Conservation (phyloP, 2,888 invertebrate genomes). For the Cerastis rubricosa region DNA sequence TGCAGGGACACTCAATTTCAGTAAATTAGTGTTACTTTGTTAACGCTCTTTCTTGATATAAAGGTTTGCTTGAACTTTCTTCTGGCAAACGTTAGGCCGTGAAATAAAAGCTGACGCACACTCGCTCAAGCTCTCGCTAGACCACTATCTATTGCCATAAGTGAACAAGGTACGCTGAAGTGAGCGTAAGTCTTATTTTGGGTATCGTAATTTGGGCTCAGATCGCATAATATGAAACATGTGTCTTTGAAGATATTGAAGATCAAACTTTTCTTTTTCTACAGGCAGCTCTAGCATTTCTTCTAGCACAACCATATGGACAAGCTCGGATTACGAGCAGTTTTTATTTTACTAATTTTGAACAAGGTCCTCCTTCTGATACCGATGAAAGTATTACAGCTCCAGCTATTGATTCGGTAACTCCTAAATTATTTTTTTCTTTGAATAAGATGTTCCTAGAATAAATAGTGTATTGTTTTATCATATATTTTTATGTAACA, state of each 20-base stretch:
- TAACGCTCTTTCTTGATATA: neutral
- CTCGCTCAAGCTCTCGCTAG: neutral
- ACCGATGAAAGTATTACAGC: constrained; percentile 89
- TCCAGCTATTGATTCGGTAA: constrained; percentile 90
- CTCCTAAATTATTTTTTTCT: neutral
- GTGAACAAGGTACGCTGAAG: neutral
- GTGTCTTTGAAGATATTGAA: neutral
- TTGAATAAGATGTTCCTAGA: neutral
- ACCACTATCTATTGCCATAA: neutral
- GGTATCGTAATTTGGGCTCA: neutral
- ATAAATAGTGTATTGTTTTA: neutral
- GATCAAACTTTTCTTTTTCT: constrained; percentile 13
- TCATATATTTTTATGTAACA: constrained; percentile 43
- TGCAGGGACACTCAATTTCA: neutral
- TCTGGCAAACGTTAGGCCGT: neutral
- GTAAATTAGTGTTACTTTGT: neutral
- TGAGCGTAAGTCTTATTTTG: neutral
- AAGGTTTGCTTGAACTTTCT: neutral
- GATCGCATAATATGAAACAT: neutral
- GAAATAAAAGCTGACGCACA: neutral
- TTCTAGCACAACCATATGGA: constrained; percentile 95
- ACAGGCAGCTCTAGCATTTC: constrained; percentile 94
- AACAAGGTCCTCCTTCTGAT: constrained; percentile 93
- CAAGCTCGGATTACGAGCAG: constrained; percentile 96
- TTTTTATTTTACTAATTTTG: constrained; percentile 91